Base-by-base conservation (phyloP, 2,888 invertebrate species). In the Cosmopolites sordidus region DNA sequence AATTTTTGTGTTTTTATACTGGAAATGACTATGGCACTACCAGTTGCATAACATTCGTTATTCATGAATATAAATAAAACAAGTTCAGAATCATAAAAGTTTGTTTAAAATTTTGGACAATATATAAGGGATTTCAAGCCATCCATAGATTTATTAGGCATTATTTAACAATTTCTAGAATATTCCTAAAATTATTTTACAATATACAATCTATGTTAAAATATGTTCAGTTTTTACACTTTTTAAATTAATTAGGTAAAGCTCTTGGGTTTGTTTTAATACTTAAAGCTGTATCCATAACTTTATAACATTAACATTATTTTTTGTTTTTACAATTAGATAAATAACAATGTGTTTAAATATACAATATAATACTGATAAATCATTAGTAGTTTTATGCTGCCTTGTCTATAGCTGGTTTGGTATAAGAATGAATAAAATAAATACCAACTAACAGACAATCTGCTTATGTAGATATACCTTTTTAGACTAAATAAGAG, bases 221-320 rank as follows among this genome's bases (percentile, higher is more conserved):
- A 41, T 48, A 48, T 47, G 47, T 48, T 42, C 48, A 48, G 38
- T 43, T 50, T 50, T 43, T 50, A 50, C 49, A 50, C 33, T 50
- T 50, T 39, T 53, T 43, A 48, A 48, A 43, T 48, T 53, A 45
- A 51, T 33, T 45, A 45, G 44, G 44, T 53, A 53, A 53, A 53
- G 53, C 53, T 53, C 48, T 30, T 40, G 45, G 12, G 33, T 17
- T 43, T 43, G 40, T 30, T 51, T 40, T 41, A 48, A 48, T 43
- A 53, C 43, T 48, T 53, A 53, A 48, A 53, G 48, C 48, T 48
- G 44, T 12, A 12, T 41, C 37, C 38, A 40, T 53, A 44, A 53
- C 44, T 37, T 43, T 37, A 12, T 49, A 49, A 43, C 43, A 37
- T 48, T 33, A 33, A 11, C 41, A 42, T 48, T 42, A 17, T 17